These are phyloP conservation scores for Rhopilema esculentum DNA, from an alignment of 30 jellyfish, hydroid and myxozoan genomes.

Conservation along the genomic window DNA sequence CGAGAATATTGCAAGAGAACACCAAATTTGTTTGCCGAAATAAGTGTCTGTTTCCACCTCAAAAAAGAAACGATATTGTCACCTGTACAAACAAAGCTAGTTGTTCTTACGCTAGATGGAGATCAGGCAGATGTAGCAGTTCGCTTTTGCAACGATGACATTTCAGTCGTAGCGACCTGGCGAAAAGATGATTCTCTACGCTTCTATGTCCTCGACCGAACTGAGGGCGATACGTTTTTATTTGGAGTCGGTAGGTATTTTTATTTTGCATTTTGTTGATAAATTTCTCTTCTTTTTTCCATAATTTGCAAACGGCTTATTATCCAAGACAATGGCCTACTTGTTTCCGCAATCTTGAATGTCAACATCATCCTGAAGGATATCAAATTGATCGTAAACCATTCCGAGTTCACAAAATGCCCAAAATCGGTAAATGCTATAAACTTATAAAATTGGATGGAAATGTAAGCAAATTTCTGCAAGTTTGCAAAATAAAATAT, in stretches of 20 bases:
- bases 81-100: not conserved
- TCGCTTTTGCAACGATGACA: not conserved
- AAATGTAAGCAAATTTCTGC: no score
- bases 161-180: not conserved
- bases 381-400: no score
- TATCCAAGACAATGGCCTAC: not conserved
- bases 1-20: not conserved
- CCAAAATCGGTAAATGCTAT: no score
- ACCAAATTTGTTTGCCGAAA: not conserved
- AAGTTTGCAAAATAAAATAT: no score
- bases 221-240: slow-evolving; percentile 38
- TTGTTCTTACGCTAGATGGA: not conserved
- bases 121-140: not conserved
- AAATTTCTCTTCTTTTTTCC: not conserved
- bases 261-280: no score
- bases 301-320: not conserved
- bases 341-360: not conserved
- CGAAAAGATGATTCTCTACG: slow-evolving; percentile 46
- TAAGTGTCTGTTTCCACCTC: not conserved
- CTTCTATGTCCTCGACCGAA: slow-evolving; percentile 48
- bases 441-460: no score
- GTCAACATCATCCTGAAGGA: not conserved
- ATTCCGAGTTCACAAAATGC: no score
- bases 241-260: slow-evolving; percentile 44
- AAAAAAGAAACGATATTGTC: not conserved